These are phyloP conservation scores for Eueides isabella DNA, from an alignment of 1,140 invertebrate genomes.

Conservation along the genomic window DNA sequence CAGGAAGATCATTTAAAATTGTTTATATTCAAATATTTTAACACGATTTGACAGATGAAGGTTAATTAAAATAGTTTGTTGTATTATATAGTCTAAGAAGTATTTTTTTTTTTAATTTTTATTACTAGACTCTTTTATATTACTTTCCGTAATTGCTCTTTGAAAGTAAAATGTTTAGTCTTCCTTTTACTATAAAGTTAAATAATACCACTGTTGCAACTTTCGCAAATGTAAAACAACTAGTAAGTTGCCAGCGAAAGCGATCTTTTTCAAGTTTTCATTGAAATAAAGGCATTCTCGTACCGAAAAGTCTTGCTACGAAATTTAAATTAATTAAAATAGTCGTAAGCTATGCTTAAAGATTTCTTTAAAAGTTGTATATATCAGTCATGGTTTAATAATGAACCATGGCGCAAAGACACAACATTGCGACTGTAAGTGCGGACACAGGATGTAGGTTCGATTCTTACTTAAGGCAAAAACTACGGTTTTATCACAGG, in stretches of 20 bases:
- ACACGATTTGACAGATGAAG: not conserved
- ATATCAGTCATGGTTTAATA: too few relatives aligned
- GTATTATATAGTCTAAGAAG: not conserved
- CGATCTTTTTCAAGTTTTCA: not conserved
- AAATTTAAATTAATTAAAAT: conserved; percentile 5
- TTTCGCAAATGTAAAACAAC: not conserved
- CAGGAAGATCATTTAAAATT: conserved; percentile 22
- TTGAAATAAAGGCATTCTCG: not conserved
- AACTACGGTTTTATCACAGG: too few relatives aligned
- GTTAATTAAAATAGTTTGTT: not conserved
- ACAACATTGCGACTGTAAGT: too few relatives aligned
- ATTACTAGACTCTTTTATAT: not conserved
- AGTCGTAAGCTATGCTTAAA: too few relatives aligned
- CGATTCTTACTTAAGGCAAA: too few relatives aligned
- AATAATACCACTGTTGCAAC: not conserved
- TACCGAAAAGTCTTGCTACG: not conserved
- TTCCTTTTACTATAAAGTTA: conserved; percentile 4
- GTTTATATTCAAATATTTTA: conserved; percentile 8
- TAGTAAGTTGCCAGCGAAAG: not conserved
- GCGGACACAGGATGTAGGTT: too few relatives aligned
- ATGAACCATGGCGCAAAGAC: too few relatives aligned
- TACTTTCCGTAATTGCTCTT: conserved; percentile 5
- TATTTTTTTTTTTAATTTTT: too few relatives aligned
- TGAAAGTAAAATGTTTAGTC: not conserved
- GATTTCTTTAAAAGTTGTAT: too few relatives aligned